phyloP scores from a whole-genome alignment of 2,888 invertebrate genomes.

The Agrochola lychnidis region DNA sequence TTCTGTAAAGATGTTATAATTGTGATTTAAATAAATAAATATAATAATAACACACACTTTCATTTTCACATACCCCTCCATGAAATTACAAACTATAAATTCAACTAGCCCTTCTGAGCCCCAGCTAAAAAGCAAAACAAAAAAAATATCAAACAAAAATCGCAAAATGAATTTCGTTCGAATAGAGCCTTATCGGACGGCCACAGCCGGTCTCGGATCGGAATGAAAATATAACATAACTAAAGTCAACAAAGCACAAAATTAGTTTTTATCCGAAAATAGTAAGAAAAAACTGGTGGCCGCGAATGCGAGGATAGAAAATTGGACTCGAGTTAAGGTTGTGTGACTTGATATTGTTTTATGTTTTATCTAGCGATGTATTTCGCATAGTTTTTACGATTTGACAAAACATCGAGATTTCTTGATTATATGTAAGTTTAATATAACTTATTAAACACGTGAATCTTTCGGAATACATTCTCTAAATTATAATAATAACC shows the following conservation, averaged over 20 bases:
- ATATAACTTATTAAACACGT: no score
- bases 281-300: constrained; percentile 80
- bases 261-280: constrained; percentile 87
- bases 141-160: constrained; percentile 69
- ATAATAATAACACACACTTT: neutral
- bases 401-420: no score
- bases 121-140: constrained; percentile 47
- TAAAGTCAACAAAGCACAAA: constrained; percentile 88
- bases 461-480: no score
- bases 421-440: no score
- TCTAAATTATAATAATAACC: no score
- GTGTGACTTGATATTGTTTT: neutral
- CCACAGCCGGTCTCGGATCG: constrained; percentile 75
- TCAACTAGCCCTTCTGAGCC: constrained; percentile 25
- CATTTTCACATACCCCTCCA: neutral
- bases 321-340: constrained; percentile 24
- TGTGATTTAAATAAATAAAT: no score
- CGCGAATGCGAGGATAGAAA: constrained; percentile 77
- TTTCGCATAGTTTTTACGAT: no score
- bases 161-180: constrained; percentile 68
- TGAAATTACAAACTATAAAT: constrained; percentile 29
- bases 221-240: constrained; percentile 85
- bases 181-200: constrained; percentile 71
- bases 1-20: no score
- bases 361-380: no score